Conservation (phyloP, 2,113 vertebrate genomes). For the Butorides virescens region DNA sequence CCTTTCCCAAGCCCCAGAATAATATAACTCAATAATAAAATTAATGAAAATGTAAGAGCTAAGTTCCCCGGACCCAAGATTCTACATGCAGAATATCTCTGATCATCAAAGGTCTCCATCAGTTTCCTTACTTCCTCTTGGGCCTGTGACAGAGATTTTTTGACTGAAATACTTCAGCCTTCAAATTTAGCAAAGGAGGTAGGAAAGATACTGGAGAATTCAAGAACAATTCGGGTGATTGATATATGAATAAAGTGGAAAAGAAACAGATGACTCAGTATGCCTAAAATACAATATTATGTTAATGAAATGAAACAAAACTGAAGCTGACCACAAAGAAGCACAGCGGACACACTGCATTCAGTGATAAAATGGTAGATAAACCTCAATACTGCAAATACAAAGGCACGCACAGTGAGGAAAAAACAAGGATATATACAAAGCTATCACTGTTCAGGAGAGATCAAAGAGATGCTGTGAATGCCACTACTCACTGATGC, state of each 20-base stretch:
- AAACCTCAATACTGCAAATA: background rate
- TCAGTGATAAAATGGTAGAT: background rate
- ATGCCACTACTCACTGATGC: background rate
- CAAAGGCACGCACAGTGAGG: background rate
- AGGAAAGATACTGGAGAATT: background rate
- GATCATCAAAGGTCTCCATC: background rate
- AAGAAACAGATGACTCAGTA: background rate
- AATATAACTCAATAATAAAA: background rate
- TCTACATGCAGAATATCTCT: background rate
- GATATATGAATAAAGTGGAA: background rate
- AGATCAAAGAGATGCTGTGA: background rate
- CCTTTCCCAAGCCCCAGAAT: background rate
- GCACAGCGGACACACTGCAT: background rate
- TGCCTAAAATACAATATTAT: background rate
- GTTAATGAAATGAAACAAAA: background rate
- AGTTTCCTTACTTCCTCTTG: background rate
- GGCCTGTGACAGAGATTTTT: background rate
- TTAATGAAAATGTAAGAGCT: slow-evolving; percentile 26
- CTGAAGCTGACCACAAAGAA: background rate
- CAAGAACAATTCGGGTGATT: background rate
- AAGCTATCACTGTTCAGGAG: background rate
- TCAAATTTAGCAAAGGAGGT: background rate
- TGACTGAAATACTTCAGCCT: background rate
- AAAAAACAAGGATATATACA: background rate
- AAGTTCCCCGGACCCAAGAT: background rate